Conservation (phyloP, 1,140 invertebrate species). For the Brachionus sp. region DNA sequence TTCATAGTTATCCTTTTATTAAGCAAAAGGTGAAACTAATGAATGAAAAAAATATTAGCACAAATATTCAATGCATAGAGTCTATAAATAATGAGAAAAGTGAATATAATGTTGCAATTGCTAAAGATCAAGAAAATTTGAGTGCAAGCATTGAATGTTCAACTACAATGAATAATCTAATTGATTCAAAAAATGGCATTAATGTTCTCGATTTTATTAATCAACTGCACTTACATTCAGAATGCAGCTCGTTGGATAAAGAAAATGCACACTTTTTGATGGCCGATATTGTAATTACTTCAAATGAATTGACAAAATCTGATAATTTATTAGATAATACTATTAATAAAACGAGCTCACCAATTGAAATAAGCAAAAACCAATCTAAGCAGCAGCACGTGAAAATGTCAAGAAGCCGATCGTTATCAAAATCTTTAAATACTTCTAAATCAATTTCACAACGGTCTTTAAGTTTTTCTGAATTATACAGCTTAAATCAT, state of each 20-base stretch:
- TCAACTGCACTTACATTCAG: not conserved
- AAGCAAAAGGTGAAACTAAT: not conserved
- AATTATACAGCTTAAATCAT: not conserved
- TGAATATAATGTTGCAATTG: not conserved
- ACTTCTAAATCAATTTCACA: not conserved
- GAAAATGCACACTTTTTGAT: slow-evolving; percentile 42
- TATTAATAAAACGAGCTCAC: not conserved
- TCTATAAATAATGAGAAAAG: not conserved
- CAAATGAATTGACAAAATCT: slow-evolving; percentile 33
- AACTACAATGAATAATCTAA: not conserved
- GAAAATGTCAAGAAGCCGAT: not conserved
- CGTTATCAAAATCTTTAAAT: not conserved
- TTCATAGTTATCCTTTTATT: not conserved
- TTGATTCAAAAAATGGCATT: not conserved
- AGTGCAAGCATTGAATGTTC: not conserved
- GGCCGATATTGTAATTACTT: slow-evolving; percentile 25
- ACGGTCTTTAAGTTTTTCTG: not conserved
- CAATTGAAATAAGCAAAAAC: not conserved
- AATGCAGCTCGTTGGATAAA: slow-evolving; percentile 30
- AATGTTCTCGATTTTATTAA: slow-evolving; percentile 44
- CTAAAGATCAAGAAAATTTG: not conserved
- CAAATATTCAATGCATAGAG: not conserved
- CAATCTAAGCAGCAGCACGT: not conserved
- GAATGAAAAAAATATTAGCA: not conserved
- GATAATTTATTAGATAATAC: not conserved